A percentile compares a stretch with the other conserved stretches of the same genome.
Conservation (phyloP, 2,113 vertebrate species). For the Crotalus helleri region DNA sequence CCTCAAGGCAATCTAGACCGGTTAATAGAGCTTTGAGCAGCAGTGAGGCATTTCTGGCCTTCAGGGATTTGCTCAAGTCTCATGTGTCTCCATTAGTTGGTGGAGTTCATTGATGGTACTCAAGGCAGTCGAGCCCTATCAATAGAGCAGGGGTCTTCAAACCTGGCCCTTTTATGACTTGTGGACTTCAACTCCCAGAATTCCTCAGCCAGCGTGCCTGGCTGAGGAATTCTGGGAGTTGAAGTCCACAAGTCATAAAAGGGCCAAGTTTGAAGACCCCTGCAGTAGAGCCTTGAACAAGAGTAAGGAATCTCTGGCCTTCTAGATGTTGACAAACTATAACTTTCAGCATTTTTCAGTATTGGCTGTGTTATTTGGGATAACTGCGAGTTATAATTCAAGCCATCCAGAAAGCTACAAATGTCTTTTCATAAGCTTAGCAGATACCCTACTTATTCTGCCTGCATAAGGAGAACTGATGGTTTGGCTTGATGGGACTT, state of each 20-base stretch:
- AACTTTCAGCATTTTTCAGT: neutral
- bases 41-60: neutral
- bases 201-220: too few species aligned
- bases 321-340: neutral
- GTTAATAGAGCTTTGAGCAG: neutral
- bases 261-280: too few species aligned
- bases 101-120: neutral
- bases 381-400: neutral
- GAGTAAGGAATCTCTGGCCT: neutral
- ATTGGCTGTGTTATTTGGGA: neutral
- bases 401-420: neutral
- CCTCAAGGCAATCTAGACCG: neutral
- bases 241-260: too few species aligned
- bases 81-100: neutral
- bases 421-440: neutral
- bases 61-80: neutral
- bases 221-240: too few species aligned
- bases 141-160: neutral
- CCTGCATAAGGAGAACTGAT: neutral
- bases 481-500: neutral
- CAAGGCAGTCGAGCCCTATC: neutral
- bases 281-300: neutral
- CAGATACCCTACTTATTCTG: neutral
- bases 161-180: too few species aligned
- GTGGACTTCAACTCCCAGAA: too few species aligned